Conservation (phyloP, 1,140 invertebrate species). For the Aplysia californica region DNA sequence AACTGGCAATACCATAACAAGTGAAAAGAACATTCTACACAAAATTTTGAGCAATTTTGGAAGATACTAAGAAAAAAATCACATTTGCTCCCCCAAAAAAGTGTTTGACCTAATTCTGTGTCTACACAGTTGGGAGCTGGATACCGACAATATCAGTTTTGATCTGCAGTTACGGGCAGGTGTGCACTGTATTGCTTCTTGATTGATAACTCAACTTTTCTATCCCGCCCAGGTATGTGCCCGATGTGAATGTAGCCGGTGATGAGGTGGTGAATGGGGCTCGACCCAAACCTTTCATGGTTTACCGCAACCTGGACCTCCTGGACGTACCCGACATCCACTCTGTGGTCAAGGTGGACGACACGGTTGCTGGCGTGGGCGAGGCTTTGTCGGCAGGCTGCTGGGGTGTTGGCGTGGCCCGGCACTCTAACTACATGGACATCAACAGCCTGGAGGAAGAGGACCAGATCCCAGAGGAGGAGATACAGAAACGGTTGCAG, state of each 20-base stretch:
- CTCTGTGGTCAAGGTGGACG: conserved; percentile 68
- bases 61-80: too few species aligned
- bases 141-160: too few species aligned
- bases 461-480: conserved; percentile 47
- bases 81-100: too few species aligned
- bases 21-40: too few species aligned
- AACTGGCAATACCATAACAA: too few species aligned
- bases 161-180: too few species aligned
- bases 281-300: conserved; percentile 68
- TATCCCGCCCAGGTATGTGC: conserved; percentile 46
- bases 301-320: conserved; percentile 67
- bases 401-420: conserved; percentile 68
- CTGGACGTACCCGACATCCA: conserved; percentile 64
- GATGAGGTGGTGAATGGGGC: conserved; percentile 66
- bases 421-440: conserved; percentile 68
- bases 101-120: too few species aligned
- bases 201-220: too few species aligned
- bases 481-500: conserved; percentile 50
- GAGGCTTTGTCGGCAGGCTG: conserved; percentile 68
- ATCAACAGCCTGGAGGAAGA: conserved; percentile 63
- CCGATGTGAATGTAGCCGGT: conserved; percentile 64
- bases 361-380: conserved; percentile 65
- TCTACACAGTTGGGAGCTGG: too few species aligned
- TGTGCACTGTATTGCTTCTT: too few species aligned
- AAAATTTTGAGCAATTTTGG: too few species aligned